phyloP scores from a whole-genome alignment of 2,888 invertebrate genomes.

The Phaedon cochleariae region DNA sequence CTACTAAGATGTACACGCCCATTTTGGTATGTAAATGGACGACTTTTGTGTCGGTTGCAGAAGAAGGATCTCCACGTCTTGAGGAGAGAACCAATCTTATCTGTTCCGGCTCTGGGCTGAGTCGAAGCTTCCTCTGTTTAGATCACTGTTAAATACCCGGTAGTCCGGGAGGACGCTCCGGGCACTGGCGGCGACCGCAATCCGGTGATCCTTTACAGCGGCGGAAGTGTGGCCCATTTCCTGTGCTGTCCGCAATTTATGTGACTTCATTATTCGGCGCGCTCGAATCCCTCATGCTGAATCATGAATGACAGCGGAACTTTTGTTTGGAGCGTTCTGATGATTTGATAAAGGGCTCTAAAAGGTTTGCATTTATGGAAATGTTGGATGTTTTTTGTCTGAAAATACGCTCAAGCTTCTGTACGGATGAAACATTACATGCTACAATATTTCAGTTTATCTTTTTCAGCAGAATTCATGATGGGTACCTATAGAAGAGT shows the following conservation, averaged over 20 bases:
- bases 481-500: no score
- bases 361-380: neutral
- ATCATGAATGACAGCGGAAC: slow-evolving; percentile 44
- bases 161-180: slow-evolving; percentile 40
- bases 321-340: slow-evolving; percentile 10
- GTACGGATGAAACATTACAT: no score
- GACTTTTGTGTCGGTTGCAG: no score
- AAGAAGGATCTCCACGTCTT: no score
- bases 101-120: slow-evolving; percentile 17
- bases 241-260: slow-evolving; percentile 52
- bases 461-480: no score
- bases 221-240: slow-evolving; percentile 55
- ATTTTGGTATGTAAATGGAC: no score
- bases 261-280: slow-evolving; percentile 52
- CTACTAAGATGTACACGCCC: no score
- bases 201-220: slow-evolving; percentile 47
- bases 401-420: no score
- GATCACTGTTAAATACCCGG: slow-evolving; percentile 53
- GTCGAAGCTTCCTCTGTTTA: slow-evolving; percentile 48
- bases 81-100: slow-evolving; percentile 15
- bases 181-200: slow-evolving; percentile 41
- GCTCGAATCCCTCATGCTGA: slow-evolving; percentile 42
- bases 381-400: no score
- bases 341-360: neutral
- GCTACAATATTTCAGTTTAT: no score